phyloP scores from a whole-genome alignment of 64 coral and sea anemone species.

The Trachythela sp. region DNA sequence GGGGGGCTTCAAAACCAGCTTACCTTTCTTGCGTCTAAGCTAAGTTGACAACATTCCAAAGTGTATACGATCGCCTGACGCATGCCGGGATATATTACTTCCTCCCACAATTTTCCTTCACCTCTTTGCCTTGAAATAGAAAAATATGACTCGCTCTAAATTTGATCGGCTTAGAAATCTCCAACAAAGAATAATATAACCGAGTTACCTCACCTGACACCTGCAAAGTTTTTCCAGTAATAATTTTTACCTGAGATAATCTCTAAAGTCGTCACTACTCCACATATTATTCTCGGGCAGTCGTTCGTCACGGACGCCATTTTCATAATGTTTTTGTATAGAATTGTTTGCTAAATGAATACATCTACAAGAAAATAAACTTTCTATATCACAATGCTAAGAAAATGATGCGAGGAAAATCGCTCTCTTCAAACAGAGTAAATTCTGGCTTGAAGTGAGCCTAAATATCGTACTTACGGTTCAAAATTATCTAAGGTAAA shows the following conservation, averaged over 20 bases:
- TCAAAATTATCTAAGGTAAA: constrained; percentile 92
- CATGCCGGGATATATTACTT: constrained; percentile 91
- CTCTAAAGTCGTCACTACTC: constrained; percentile 77
- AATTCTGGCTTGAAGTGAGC: not conserved
- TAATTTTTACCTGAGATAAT: constrained; percentile 68
- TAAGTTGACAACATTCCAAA: constrained; percentile 82
- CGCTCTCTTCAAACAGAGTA: not conserved
- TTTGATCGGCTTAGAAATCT: not conserved
- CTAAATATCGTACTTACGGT: constrained; percentile 61
- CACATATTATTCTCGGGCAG: constrained; percentile 94
- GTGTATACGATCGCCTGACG: constrained; percentile 73
- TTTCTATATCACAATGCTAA: not conserved
- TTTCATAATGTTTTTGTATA: constrained; percentile 87
- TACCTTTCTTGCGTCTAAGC: constrained; percentile 92
- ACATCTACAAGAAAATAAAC: constrained; percentile 48
- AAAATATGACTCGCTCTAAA: not conserved
- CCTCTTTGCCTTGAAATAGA: constrained; percentile 54
- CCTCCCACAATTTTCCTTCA: constrained; percentile 66
- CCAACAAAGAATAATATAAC: no score
- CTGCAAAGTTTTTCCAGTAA: no score
- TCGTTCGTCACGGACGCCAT: constrained; percentile 78
- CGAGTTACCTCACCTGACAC: no score
- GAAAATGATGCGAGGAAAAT: not conserved
- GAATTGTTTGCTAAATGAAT: constrained; percentile 96
- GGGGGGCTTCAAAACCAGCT: no score